A percentile compares a stretch with the other conserved stretches of the same genome.
Conservation (phyloP, 2,797 vertebrate species). For the Micromesistius poutassou region DNA sequence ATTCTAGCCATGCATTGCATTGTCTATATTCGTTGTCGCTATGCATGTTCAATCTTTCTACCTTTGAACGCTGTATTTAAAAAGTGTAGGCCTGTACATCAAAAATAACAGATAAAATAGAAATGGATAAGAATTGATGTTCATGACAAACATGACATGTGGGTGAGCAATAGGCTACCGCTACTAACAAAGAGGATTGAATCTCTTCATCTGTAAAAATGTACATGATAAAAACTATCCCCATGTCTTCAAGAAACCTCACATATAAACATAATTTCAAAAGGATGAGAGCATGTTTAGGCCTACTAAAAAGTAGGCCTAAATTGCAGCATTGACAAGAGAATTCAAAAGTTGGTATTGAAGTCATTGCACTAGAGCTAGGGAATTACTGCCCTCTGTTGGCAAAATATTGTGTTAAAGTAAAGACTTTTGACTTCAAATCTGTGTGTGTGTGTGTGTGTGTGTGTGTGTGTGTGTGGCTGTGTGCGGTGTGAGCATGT, state of each 20-base stretch:
- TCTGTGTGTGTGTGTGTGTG: conserved; percentile 11
- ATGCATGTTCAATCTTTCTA: neutral
- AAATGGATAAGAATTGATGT: neutral
- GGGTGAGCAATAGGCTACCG: neutral
- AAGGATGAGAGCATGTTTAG: conserved; percentile 48
- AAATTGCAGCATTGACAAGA: conserved; percentile 69
- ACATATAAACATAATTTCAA: conserved; percentile 40
- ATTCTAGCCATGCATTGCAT: neutral
- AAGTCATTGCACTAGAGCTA: conserved; percentile 33
- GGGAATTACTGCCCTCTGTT: conserved; percentile 60
- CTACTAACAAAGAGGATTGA: neutral
- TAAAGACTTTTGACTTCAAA: neutral
- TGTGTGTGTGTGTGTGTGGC: conserved; percentile 9
- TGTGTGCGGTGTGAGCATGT: conserved; percentile 4
- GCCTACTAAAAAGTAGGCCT: too few relatives aligned
- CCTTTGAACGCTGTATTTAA: neutral
- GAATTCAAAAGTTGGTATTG: conserved; percentile 56
- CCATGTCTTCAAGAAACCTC: conserved; percentile 50
- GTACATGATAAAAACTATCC: conserved; percentile 20
- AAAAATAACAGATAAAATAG: neutral
- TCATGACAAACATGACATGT: neutral
- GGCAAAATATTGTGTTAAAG: conserved; percentile 31
- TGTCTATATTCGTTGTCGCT: neutral
- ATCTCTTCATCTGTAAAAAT: neutral
- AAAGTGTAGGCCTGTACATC: neutral